These are phyloP conservation scores for Zygothrica quintamaculata DNA, from an alignment of 2,888 invertebrate genomes.

Conservation along the genomic window DNA sequence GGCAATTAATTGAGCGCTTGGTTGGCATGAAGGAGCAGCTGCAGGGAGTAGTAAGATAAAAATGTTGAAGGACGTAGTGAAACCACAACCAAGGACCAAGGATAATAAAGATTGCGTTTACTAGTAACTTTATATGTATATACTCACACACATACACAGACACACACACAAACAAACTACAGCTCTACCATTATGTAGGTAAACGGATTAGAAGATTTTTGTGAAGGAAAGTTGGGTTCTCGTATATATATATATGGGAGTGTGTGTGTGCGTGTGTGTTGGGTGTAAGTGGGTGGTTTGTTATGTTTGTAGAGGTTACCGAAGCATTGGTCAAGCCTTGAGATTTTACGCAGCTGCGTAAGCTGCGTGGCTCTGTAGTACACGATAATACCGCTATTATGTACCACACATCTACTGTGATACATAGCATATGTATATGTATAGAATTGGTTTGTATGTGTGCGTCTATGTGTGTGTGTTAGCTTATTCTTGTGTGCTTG, in stretches of 20 bases:
- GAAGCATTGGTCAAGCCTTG: conserved; percentile 74
- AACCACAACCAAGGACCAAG: conserved; percentile 37
- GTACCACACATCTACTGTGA: conserved; percentile 36
- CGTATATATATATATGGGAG: not conserved
- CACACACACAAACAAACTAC: too few species aligned
- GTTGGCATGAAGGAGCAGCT: conserved; percentile 25
- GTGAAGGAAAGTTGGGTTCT: conserved; percentile 23
- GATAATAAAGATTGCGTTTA: conserved; percentile 51
- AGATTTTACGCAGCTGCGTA: conserved; percentile 78
- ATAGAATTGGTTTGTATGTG: not conserved
- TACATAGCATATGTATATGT: conserved; percentile 18
- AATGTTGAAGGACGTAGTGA: conserved; percentile 53
- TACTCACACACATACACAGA: conserved; percentile 17
- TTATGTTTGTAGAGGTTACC: conserved; percentile 46
- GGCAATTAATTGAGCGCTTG: conserved; percentile 62
- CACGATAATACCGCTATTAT: conserved; percentile 69
- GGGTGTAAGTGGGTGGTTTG: not conserved
- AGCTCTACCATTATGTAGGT: conserved; percentile 38
- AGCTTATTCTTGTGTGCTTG: too few species aligned
- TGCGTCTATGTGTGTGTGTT: conserved; percentile 24
- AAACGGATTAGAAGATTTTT: conserved; percentile 39
- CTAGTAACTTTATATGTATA: conserved; percentile 29
- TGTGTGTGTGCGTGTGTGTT: not conserved
- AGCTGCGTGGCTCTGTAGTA: conserved; percentile 64
- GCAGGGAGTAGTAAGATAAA: conserved; percentile 28